Evolutionary conservation across 2,113 vertebrate genomes (phyloP).

Genomic region (Aviceda subcristata): DNA sequence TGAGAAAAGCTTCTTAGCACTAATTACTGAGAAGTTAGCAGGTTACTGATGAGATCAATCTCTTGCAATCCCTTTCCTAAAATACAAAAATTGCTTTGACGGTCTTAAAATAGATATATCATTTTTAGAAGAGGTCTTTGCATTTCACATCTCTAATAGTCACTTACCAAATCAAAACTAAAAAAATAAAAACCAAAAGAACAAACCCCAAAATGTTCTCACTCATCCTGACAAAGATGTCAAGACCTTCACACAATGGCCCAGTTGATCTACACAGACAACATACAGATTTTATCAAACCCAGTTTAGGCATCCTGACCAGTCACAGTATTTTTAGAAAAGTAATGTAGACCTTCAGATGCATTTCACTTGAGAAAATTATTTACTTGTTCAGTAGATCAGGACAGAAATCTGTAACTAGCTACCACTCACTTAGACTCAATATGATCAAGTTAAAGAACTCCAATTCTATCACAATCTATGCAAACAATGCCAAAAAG

Average conservation of each 20-base stretch:
- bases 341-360: background rate
- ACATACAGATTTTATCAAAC: background rate
- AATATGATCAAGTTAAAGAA: background rate
- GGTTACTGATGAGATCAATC: background rate
- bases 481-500: background rate
- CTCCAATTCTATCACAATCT: background rate
- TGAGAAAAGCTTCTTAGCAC: background rate
- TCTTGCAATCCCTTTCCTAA: background rate
- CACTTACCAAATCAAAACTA: background rate
- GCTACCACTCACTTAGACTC: background rate
- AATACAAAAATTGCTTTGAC: background rate
- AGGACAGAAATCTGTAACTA: background rate
- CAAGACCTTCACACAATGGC: background rate
- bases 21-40: background rate
- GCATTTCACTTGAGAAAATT: background rate
- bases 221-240: background rate
- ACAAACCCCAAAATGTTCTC: background rate
- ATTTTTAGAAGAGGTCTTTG: background rate
- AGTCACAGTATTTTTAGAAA: background rate
- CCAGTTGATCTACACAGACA: background rate
- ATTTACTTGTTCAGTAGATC: background rate
- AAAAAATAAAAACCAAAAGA: background rate
- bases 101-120: background rate
- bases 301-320: background rate
- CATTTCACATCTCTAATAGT: background rate